Percentiles rank a stretch among this genome's conserved stretches.
Conservation (phyloP, 2,888 invertebrate species). For the Drosophila mercatorum region DNA sequence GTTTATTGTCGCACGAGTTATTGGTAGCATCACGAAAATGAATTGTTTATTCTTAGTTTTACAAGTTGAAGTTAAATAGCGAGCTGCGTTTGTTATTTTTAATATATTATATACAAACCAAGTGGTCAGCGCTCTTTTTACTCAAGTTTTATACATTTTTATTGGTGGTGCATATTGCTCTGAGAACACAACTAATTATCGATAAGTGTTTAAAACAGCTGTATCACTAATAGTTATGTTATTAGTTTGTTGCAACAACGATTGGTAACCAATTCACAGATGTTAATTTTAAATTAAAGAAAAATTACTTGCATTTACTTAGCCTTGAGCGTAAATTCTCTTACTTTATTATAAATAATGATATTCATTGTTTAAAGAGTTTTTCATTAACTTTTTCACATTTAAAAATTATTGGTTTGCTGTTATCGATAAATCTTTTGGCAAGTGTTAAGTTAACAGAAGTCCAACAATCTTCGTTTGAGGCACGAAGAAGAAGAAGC, state of each 20-base stretch:
- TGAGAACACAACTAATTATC: conserved; percentile 12
- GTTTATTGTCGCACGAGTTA: conserved; percentile 42
- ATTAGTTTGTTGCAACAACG: neutral
- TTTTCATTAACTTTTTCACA: neutral
- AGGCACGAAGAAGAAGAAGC: conserved; percentile 39
- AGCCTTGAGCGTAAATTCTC: neutral
- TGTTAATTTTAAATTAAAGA: neutral
- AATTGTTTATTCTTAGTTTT: neutral
- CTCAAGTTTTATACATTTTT: neutral
- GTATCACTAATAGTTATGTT: conserved; percentile 10
- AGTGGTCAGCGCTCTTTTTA: neutral
- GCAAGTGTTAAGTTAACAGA: conserved; percentile 33
- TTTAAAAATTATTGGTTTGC: neutral
- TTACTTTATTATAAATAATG: no score
- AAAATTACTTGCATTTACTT: neutral
- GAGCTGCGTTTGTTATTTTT: neutral
- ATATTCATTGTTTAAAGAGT: neutral
- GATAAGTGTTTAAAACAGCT: conserved; percentile 25
- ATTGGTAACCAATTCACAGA: neutral
- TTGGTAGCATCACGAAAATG: conserved; percentile 26
- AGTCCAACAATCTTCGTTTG: conserved; percentile 35
- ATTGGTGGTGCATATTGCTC: neutral
- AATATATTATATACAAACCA: neutral
- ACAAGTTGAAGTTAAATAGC: conserved; percentile 5
- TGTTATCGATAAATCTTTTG: conserved; percentile 17